Percentiles rank a stretch among this genome's conserved stretches.
Conservation (phyloP, 2,113 vertebrate genomes). For the Podocnemis expansa region DNA sequence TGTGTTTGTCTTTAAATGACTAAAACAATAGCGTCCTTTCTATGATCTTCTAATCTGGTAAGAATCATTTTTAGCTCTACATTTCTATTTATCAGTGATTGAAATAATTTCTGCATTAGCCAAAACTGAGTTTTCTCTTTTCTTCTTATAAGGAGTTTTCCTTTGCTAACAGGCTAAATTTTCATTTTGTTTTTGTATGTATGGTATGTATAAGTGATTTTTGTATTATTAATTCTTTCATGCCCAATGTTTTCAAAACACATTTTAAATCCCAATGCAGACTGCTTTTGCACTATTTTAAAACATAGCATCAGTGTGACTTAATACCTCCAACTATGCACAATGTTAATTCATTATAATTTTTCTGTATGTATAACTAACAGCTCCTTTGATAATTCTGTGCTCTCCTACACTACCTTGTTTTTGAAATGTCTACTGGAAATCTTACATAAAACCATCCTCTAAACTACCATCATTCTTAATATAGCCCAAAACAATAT, state of each 20-base stretch:
- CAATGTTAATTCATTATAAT: neutral
- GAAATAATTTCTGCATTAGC: neutral
- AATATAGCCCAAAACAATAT: neutral
- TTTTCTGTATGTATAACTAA: rapidly evolving
- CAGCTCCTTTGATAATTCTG: neutral
- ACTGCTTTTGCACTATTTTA: neutral
- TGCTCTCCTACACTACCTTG: neutral
- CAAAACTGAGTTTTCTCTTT: neutral
- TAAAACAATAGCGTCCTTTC: neutral
- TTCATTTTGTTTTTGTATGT: neutral
- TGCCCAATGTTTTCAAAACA: neutral
- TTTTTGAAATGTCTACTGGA: neutral
- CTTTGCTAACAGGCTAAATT: neutral
- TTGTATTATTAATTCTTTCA: neutral
- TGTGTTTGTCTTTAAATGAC: neutral
- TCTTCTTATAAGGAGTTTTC: neutral
- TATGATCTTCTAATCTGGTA: neutral
- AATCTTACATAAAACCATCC: neutral
- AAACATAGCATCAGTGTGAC: neutral
- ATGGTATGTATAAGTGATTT: neutral
- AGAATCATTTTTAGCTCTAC: neutral
- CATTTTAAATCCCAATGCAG: neutral
- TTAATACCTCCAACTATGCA: neutral
- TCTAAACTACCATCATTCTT: neutral
- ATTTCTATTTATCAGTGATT: neutral